A percentile compares a stretch with the other conserved stretches of the same genome.
Evolutionary conservation across 2,888 invertebrate species (phyloP).

Genomic region (Phengaris arion): DNA sequence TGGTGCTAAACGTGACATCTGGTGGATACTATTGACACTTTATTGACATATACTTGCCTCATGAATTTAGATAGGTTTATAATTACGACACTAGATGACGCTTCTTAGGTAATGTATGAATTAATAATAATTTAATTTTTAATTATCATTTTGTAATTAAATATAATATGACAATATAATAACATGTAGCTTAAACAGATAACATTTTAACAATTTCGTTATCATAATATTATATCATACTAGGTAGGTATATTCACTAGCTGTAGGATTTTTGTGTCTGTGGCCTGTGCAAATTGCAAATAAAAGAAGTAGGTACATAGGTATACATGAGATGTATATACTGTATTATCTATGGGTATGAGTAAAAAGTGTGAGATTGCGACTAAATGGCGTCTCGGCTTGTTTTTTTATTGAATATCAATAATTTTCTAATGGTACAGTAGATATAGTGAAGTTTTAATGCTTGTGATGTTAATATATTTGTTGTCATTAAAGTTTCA

Average conservation of each 20-base stretch:
- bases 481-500: conserved; percentile 55
- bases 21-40: too few relatives aligned
- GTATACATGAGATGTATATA: too few relatives aligned
- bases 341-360: conserved; percentile 15
- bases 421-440: conserved; percentile 63
- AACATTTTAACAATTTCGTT: too few relatives aligned
- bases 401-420: conserved; percentile 71
- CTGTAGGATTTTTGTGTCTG: neutral
- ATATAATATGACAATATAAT: too few relatives aligned
- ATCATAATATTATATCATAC: neutral
- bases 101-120: neutral
- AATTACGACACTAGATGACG: neutral
- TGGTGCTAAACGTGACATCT: too few relatives aligned
- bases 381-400: conserved; percentile 77
- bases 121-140: neutral
- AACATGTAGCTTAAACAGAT: too few relatives aligned
- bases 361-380: conserved; percentile 64
- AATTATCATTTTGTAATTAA: neutral
- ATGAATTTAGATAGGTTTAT: neutral
- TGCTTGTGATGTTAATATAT: conserved; percentile 50
- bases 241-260: neutral
- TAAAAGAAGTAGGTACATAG: conserved; percentile 44
- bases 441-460: conserved; percentile 49
- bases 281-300: conserved; percentile 43
- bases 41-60: too few relatives aligned